Base-by-base conservation (phyloP, 2,888 invertebrate genomes). In the Stenodema calcarata region DNA sequence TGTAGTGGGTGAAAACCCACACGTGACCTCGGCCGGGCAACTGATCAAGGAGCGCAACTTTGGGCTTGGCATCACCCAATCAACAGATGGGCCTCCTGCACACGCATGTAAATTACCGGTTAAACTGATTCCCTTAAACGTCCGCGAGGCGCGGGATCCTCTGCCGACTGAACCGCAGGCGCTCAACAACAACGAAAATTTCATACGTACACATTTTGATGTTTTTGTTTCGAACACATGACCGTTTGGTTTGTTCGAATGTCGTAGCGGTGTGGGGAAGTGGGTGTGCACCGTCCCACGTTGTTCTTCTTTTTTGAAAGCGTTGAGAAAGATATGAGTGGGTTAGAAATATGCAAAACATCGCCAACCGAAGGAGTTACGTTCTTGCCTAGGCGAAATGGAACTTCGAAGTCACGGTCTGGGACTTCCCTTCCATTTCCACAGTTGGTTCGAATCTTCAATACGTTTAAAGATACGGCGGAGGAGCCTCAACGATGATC, bases 1-100 rank as follows among this genome's bases (percentile, higher is more conserved):
- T 84, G 84, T 84, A 70, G 84, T 84, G 84, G 84, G 84, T 84
- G 84, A 27, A 18, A 23, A 44, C 84, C 84, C 84, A 84, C 84
- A 84, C 84, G 84, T 84, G 84, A 84, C 84, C 84, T 84, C 84
- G 84, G 23, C 73, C 84, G 84, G 23, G 69, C 69, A 41, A 41
- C 62, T 23, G 78, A 78, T 42, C 18, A 54, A 50, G 50, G 80
- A 80, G 80, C 80, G 50, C 50, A 80, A 69, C 41, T 78, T 44
- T 41, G 78, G 78, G 78, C 78, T 78, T 27, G 76, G 76, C 42
- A 44, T 3, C 42, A 12, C 28, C 80, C 30, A 27, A 78, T 62
- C 80, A 80, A 80, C 80, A 62, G 54, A 82, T 82, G 82, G 82
- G 27, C 11, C 44, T 14, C 35, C 54, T n/a, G 35, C 35, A 35